Evolutionary conservation across 2,888 invertebrate genomes (phyloP).

Genomic region (Masnerella sp.): DNA sequence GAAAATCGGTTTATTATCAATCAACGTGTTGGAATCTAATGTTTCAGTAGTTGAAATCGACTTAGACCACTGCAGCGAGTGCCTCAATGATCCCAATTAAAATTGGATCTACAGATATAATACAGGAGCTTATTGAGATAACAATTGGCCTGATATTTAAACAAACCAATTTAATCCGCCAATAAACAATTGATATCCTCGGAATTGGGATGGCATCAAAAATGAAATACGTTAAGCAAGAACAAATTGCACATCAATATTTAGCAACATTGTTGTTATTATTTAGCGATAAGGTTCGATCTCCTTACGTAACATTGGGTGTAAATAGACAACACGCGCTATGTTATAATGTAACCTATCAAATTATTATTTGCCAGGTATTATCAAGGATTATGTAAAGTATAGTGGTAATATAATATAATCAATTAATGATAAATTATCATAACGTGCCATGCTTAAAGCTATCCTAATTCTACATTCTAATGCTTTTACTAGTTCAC

Average conservation of each 20-base stretch:
- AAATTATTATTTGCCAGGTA: not conserved
- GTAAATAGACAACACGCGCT: not conserved
- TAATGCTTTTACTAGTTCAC: no score
- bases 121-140: constrained; percentile 9
- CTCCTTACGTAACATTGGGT: not conserved
- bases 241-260: no score
- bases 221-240: no score
- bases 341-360: not conserved
- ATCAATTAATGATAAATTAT: not conserved
- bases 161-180: not conserved
- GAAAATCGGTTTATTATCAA: constrained; percentile 1
- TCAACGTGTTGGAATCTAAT: constrained; percentile 1
- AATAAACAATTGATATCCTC: not conserved
- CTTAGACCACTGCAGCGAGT: not conserved
- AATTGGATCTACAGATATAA: constrained; percentile 2
- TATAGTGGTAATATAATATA: not conserved
- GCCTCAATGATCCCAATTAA: no score
- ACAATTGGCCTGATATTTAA: constrained; percentile 3
- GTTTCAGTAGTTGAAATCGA: constrained; percentile 2
- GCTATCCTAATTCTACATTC: not conserved
- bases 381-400: constrained; percentile 4
- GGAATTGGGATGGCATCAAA: no score
- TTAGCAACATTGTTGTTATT: no score
- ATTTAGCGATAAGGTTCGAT: no score
- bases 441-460: not conserved